Conservation (phyloP, 2,888 invertebrate genomes). For the Plagiodera versicolora region DNA sequence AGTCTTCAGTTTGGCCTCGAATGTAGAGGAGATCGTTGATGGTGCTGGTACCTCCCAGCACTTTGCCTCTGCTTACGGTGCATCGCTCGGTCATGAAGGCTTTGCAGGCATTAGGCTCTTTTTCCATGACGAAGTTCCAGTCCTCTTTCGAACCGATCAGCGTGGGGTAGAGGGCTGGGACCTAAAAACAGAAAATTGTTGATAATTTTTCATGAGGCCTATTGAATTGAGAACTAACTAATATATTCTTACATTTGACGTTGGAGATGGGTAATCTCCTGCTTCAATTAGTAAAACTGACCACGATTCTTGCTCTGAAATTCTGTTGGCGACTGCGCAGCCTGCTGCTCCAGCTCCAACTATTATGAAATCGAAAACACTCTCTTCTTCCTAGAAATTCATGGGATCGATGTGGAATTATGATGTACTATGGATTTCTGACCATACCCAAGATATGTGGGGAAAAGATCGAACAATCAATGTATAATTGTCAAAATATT, state of each 20-base stretch:
- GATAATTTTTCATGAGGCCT: too few species aligned
- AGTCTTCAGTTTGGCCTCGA: constrained; percentile 31
- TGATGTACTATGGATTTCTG: too few species aligned
- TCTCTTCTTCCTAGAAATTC: constrained; percentile 34
- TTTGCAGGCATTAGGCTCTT: constrained; percentile 40
- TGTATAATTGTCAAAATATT: too few species aligned
- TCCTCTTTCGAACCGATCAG: constrained; percentile 45
- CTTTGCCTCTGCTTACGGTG: constrained; percentile 56
- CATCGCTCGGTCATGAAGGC: constrained; percentile 40
- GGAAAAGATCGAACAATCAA: too few species aligned
- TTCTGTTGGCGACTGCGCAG: constrained; percentile 56
- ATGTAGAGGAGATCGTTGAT: constrained; percentile 57
- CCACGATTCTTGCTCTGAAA: constrained; percentile 51
- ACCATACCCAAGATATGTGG: too few species aligned
- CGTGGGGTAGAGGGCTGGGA: constrained; percentile 36
- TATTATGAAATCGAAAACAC: constrained; percentile 54
- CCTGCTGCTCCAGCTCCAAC: constrained; percentile 59
- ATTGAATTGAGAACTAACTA: not conserved
- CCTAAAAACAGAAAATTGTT: constrained; percentile 24
- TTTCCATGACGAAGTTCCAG: constrained; percentile 43
- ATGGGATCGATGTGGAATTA: too few species aligned
- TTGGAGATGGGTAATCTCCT: constrained; percentile 44
- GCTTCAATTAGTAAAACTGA: constrained; percentile 50
- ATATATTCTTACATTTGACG: constrained; percentile 33
- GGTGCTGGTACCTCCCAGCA: constrained; percentile 55